phyloP scores from a whole-genome alignment of 2,888 invertebrate species.

The Andrena bicolor region DNA sequence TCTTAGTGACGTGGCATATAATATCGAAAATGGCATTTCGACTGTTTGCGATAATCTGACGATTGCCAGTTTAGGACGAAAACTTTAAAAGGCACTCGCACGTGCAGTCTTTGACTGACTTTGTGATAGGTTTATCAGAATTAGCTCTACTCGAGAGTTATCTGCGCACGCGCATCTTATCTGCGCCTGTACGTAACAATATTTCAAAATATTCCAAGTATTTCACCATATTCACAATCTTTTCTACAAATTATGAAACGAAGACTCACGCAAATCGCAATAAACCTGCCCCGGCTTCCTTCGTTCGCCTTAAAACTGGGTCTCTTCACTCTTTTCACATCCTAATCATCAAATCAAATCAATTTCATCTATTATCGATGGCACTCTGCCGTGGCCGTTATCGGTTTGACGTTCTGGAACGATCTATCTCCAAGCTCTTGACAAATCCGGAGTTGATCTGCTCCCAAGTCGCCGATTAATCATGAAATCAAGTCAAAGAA shows the following conservation, averaged over 20 bases:
- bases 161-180: conserved; percentile 40
- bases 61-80: conserved; percentile 22
- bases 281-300: background rate
- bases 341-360: background rate
- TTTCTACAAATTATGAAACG: background rate
- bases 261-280: background rate
- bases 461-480: conserved; percentile 6
- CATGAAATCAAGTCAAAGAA: conserved; percentile 14
- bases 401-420: conserved; percentile 7
- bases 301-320: background rate
- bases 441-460: conserved; percentile 5
- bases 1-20: background rate
- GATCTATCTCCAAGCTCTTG: conserved; percentile 11
- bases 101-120: conserved; percentile 6
- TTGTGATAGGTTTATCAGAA: conserved; percentile 31
- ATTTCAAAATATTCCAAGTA: conserved; percentile 13
- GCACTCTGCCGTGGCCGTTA: conserved; percentile 9
- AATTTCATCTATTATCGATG: background rate
- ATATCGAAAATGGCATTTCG: background rate
- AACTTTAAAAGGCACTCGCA: conserved; percentile 43
- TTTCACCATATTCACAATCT: conserved; percentile 14
- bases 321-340: background rate
- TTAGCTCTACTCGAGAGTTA: conserved; percentile 25
- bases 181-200: background rate
- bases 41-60: conserved; percentile 12